Conservation (phyloP, 2,888 invertebrate genomes). For the Ophion obscuratus region DNA sequence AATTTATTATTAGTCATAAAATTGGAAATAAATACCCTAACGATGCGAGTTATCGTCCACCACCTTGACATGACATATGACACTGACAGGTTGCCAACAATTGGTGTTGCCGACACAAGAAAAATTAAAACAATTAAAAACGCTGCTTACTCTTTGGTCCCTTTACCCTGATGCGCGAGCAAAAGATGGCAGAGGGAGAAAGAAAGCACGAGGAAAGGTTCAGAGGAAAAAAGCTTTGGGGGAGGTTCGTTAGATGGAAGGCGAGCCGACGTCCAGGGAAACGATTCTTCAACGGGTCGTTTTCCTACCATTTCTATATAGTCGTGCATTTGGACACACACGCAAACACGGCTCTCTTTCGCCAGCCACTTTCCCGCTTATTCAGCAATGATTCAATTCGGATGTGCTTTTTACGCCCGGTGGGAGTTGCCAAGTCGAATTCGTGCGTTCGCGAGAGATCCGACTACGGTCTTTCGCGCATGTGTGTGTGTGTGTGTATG, state of each 20-base stretch:
- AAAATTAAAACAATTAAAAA: too few relatives aligned
- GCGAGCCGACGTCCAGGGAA: constrained; percentile 58
- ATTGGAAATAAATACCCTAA: too few relatives aligned
- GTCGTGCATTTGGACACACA: background rate
- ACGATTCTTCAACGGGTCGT: constrained; percentile 64
- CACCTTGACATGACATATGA: too few relatives aligned
- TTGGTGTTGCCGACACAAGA: too few relatives aligned
- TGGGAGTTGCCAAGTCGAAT: constrained; percentile 67
- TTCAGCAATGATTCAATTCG: constrained; percentile 84
- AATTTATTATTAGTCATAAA: too few relatives aligned
- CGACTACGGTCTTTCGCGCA: constrained; percentile 19
- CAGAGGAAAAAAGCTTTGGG: background rate
- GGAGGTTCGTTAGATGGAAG: constrained; percentile 15
- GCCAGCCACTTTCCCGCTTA: constrained; percentile 83
- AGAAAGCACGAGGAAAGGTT: background rate
- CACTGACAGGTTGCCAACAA: too few relatives aligned
- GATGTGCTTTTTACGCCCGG: constrained; percentile 76
- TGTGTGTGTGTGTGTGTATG: background rate
- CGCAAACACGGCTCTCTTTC: constrained; percentile 65
- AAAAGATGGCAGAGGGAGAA: constrained; percentile 1
- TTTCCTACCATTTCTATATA: constrained; percentile 42
- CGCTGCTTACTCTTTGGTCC: too few relatives aligned
- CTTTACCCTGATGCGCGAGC: background rate
- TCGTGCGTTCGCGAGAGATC: constrained; percentile 19
- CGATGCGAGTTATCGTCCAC: too few relatives aligned